Percentiles rank a stretch among this genome's conserved stretches.
phyloP scores from a whole-genome alignment of 2,888 invertebrate species.

The Lamellibrachia columna region DNA sequence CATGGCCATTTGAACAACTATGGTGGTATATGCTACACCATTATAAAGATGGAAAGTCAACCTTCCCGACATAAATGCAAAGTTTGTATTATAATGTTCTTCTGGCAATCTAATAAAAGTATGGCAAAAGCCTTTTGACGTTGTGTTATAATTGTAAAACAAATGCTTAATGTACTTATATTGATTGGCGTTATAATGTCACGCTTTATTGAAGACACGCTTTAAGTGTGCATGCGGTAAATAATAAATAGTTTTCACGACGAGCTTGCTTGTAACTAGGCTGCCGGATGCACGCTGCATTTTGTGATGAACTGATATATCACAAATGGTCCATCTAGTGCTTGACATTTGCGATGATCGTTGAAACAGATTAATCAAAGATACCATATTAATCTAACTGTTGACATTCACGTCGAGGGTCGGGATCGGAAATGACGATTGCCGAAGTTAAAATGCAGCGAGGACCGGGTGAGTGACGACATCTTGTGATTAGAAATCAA shows the following conservation, averaged over 20 bases:
- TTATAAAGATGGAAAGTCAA: neutral
- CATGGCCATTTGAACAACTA: neutral
- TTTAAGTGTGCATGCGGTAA: neutral
- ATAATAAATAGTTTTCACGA: neutral
- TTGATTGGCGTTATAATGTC: neutral
- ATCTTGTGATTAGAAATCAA: neutral
- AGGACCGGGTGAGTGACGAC: neutral
- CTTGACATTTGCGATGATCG: neutral
- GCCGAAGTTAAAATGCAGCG: neutral
- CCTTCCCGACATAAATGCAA: neutral
- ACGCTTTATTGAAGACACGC: neutral
- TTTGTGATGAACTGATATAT: neutral
- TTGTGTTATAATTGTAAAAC: neutral
- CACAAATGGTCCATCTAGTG: neutral
- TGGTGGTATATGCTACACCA: neutral
- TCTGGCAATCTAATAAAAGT: neutral
- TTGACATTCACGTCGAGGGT: neutral
- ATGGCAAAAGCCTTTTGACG: neutral
- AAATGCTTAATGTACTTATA: neutral
- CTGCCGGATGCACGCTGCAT: neutral
- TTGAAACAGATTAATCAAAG: neutral
- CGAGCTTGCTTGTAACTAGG: neutral
- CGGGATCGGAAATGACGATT: neutral
- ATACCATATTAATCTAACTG: neutral
- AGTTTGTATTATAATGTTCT: neutral